phyloP scores from a whole-genome alignment of 2,888 invertebrate species.

The Boloria euphrosyne region DNA sequence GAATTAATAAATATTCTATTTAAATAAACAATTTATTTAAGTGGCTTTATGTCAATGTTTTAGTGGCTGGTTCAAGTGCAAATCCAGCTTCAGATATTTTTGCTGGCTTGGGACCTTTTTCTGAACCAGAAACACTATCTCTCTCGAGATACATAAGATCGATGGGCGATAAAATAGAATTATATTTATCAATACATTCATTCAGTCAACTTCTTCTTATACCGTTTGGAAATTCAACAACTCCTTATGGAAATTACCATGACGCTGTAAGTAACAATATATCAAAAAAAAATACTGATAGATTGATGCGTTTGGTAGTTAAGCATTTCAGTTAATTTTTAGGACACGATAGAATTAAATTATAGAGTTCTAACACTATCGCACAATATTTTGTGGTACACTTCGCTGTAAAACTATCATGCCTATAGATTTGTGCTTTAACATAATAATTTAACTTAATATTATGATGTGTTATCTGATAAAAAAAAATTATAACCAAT shows the following conservation, averaged over 20 bases:
- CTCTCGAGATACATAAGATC: conserved; percentile 79
- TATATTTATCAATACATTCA: conserved; percentile 89
- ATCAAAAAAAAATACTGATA: background rate
- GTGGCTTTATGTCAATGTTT: conserved; percentile 7
- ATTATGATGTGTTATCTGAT: no score
- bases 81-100: conserved; percentile 84
- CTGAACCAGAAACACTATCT: conserved; percentile 85
- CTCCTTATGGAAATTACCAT: conserved; percentile 81
- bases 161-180: conserved; percentile 74
- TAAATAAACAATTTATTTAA: background rate
- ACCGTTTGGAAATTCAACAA: conserved; percentile 86
- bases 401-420: no score
- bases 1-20: background rate
- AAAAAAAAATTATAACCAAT: no score
- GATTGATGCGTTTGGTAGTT: background rate
- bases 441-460: no score
- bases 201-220: conserved; percentile 86
- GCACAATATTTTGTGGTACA: no score
- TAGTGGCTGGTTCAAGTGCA: conserved; percentile 79
- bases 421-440: no score
- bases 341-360: no score
- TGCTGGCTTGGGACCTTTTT: conserved; percentile 86
- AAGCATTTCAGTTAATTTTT: no score
- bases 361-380: no score
- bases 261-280: conserved; percentile 73